Conservation (phyloP, 2,113 vertebrate species). For the Suricata suricatta region DNA sequence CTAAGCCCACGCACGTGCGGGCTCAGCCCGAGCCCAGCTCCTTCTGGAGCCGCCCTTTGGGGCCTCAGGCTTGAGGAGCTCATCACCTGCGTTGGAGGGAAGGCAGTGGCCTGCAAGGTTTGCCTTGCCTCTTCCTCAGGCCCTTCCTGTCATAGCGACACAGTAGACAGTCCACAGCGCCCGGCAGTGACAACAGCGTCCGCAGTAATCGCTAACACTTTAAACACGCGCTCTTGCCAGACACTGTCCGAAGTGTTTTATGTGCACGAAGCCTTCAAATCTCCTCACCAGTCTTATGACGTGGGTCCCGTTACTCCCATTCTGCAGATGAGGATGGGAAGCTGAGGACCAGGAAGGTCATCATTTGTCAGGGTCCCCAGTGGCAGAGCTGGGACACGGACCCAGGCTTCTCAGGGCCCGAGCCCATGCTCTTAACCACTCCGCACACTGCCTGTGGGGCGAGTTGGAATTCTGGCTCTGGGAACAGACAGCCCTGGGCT, state of each 20-base stretch:
- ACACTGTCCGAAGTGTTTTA: too few species aligned
- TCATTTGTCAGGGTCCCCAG: background rate
- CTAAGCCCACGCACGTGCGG: background rate
- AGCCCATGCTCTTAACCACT: background rate
- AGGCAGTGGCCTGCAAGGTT: background rate
- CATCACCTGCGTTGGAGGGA: background rate
- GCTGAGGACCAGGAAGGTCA: background rate
- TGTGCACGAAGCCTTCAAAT: background rate
- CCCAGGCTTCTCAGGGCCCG: background rate
- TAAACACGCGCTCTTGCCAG: accelerated
- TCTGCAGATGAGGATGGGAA: background rate
- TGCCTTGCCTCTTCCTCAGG: background rate
- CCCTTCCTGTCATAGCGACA: background rate
- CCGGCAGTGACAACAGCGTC: background rate
- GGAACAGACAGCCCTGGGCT: background rate
- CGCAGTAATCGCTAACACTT: accelerated
- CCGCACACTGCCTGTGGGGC: background rate
- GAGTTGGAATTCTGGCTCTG: background rate
- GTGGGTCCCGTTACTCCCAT: background rate
- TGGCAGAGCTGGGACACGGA: background rate
- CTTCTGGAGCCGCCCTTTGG: background rate
- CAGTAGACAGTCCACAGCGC: background rate
- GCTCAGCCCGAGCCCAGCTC: background rate
- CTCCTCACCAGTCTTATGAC: background rate
- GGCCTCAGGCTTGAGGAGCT: background rate